Percentiles rank a stretch among this genome's conserved stretches.
phyloP scores from a whole-genome alignment of 23 tunicate species.

The Halocynthia aurantium region DNA sequence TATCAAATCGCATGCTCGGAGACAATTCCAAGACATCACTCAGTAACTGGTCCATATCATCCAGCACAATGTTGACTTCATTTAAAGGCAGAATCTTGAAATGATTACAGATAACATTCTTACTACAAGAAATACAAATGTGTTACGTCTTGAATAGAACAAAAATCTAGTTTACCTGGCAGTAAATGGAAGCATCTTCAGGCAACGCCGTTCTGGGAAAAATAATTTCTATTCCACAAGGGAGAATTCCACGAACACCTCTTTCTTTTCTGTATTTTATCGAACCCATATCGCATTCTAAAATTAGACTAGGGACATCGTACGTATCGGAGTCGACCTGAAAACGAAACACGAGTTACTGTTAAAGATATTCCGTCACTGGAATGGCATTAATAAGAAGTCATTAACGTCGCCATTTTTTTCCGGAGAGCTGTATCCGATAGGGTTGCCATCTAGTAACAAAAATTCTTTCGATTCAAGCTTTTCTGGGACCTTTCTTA shows the following conservation, averaged over 20 bases:
- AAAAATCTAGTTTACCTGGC: background rate
- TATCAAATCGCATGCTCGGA: slow-evolving; percentile 1
- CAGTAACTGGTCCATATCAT: slow-evolving; percentile 14
- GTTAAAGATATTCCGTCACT: too few relatives aligned
- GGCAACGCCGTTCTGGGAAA: slow-evolving; percentile 9
- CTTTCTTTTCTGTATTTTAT: background rate
- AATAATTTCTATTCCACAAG: slow-evolving; percentile 9
- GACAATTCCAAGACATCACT: slow-evolving; percentile 14
- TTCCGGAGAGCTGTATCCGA: slow-evolving; percentile 3
- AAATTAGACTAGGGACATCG: background rate
- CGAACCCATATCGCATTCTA: background rate
- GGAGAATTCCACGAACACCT: slow-evolving; percentile 3
- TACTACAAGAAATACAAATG: background rate
- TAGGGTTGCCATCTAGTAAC: slow-evolving; percentile 19
- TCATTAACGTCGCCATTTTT: background rate
- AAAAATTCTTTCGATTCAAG: background rate
- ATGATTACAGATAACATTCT: background rate
- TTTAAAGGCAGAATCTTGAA: background rate
- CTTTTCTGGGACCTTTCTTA: background rate
- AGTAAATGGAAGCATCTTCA: background rate
- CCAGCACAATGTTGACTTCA: slow-evolving; percentile 14
- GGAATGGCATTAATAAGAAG: background rate
- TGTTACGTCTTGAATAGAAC: background rate
- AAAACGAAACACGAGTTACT: background rate
- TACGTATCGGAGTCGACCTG: background rate